A percentile compares a stretch with the other conserved stretches of the same genome.
These are phyloP conservation scores for Tinamus major DNA, from an alignment of 2,797 vertebrate genomes.

Conservation along the genomic window DNA sequence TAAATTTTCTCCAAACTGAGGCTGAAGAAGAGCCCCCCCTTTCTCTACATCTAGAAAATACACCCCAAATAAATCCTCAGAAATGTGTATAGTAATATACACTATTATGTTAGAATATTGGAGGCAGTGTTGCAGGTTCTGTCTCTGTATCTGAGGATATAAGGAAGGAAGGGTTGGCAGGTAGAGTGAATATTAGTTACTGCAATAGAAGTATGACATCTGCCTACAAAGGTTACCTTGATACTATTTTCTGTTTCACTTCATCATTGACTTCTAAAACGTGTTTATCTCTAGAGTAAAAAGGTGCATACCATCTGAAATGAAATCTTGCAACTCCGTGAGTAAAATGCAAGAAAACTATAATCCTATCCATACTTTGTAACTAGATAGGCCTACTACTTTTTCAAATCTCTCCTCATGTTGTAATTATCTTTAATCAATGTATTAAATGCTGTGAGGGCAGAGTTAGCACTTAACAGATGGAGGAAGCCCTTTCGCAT, in stretches of 20 bases:
- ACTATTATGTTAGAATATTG: not conserved
- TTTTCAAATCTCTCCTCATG: not conserved
- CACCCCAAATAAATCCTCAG: not conserved
- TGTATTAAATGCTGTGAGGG: not conserved
- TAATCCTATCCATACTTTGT: not conserved
- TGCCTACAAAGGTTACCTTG: not conserved
- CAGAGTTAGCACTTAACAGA: not conserved
- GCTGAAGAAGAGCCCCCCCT: accelerated
- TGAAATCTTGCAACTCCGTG: not conserved
- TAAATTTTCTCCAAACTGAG: not conserved
- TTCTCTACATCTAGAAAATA: not conserved
- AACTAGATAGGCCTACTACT: not conserved
- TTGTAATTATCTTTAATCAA: constrained; percentile 35
- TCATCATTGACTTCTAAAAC: not conserved
- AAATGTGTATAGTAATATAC: accelerated
- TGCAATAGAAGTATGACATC: not conserved
- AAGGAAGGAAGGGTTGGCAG: not conserved
- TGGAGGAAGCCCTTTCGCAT: not conserved
- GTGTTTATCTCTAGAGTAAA: not conserved
- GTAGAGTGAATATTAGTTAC: not conserved
- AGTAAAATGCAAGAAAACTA: constrained; percentile 7
- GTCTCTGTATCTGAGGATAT: not conserved
- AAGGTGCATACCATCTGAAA: not conserved
- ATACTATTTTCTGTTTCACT: not conserved
- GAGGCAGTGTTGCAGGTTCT: not conserved